phyloP scores from a whole-genome alignment of 1,140 invertebrate species.

The Drosophila varians region DNA sequence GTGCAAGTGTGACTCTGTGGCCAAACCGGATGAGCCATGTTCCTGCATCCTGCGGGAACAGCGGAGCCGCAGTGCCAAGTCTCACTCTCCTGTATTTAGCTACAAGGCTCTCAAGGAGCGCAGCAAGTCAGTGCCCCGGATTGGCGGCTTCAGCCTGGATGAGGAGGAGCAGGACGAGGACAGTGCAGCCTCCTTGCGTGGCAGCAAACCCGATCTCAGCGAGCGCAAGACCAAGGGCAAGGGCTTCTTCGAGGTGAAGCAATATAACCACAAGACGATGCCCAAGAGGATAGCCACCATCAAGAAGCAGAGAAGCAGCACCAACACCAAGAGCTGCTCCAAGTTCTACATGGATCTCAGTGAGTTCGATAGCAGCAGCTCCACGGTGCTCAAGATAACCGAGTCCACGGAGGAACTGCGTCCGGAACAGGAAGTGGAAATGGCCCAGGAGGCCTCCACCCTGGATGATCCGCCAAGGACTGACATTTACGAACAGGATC shows the following conservation, averaged over 20 bases:
- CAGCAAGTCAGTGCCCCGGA: slow-evolving; percentile 80
- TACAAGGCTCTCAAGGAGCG: slow-evolving; percentile 79
- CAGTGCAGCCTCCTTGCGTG: slow-evolving; percentile 57
- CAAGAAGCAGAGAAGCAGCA: slow-evolving; percentile 86
- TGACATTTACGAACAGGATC: slow-evolving; percentile 37
- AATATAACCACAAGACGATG: slow-evolving; percentile 87
- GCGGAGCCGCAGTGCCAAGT: slow-evolving; percentile 60
- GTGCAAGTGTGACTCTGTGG: slow-evolving; percentile 46
- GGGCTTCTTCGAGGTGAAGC: slow-evolving; percentile 85
- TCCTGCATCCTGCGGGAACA: slow-evolving; percentile 52
- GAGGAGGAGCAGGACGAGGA: slow-evolving; percentile 66
- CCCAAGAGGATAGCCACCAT: slow-evolving; percentile 88
- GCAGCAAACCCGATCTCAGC: slow-evolving; percentile 68
- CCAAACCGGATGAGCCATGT: slow-evolving; percentile 15
- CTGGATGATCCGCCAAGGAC: slow-evolving; percentile 18
- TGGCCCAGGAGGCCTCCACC: slow-evolving; percentile 54
- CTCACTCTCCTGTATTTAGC: slow-evolving; percentile 68
- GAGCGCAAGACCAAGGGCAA: slow-evolving; percentile 68
- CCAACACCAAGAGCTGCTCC: slow-evolving; percentile 83
- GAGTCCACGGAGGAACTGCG: slow-evolving; percentile 86
- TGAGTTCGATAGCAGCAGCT: slow-evolving; percentile 78
- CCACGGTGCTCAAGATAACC: slow-evolving; percentile 85
- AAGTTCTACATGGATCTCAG: slow-evolving; percentile 88
- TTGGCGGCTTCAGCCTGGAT: slow-evolving; percentile 57
- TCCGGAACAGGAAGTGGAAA: slow-evolving; percentile 46